A percentile compares a stretch with the other conserved stretches of the same genome.
phyloP scores from a whole-genome alignment of 2,113 vertebrate genomes.

The Eurystomus gularis region DNA sequence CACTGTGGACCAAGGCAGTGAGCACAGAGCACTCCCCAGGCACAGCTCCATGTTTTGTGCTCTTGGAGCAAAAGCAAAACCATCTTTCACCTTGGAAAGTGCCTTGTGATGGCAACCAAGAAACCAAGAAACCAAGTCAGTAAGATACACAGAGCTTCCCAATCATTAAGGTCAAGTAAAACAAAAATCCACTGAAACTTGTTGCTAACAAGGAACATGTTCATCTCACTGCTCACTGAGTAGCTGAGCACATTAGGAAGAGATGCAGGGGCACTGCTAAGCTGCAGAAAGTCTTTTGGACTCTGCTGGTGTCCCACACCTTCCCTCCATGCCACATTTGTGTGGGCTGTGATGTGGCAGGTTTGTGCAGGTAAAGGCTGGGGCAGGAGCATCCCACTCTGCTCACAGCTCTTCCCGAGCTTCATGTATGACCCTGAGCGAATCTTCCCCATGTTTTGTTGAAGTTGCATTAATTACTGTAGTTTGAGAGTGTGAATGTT shows the following conservation, averaged over 20 bases:
- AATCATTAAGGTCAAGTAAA: background rate
- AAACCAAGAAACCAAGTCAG: no score
- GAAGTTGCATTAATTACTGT: background rate
- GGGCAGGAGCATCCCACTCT: background rate
- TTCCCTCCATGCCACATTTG: accelerated
- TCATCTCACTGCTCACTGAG: background rate
- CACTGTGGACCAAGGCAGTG: accelerated
- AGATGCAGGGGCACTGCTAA: background rate
- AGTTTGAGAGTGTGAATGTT: background rate
- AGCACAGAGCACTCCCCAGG: background rate
- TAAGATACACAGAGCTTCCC: accelerated
- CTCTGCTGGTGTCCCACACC: background rate
- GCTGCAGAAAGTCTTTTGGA: background rate
- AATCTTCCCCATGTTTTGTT: background rate
- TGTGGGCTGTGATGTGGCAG: background rate
- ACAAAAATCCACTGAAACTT: background rate
- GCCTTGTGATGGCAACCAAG: accelerated
- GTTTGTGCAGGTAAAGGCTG: background rate
- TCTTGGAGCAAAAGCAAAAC: background rate
- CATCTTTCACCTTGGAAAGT: background rate
- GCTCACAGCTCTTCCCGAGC: background rate
- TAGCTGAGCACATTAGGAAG: background rate
- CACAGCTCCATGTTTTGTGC: accelerated
- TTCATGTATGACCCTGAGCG: accelerated
- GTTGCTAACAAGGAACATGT: background rate